phyloP scores from a whole-genome alignment of 2,113 vertebrate species.

The Jacana jacana region DNA sequence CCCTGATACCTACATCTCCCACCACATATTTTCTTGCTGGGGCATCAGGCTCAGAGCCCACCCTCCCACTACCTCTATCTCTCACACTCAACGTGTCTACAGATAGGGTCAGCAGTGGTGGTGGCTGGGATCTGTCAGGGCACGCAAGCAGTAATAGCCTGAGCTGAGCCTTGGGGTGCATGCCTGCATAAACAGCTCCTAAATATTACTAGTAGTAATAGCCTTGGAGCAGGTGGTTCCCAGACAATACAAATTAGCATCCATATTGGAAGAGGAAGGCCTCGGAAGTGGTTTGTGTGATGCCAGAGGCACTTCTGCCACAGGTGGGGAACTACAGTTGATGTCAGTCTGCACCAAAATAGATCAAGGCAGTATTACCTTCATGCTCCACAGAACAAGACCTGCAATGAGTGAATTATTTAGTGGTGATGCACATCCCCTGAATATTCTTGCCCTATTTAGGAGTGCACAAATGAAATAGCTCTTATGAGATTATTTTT shows the following conservation, averaged over 20 bases:
- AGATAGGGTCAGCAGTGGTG: neutral
- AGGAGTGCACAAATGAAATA: neutral
- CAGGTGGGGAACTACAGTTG: neutral
- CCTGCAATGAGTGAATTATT: conserved; percentile 29
- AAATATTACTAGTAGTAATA: too few relatives aligned
- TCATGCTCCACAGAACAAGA: neutral
- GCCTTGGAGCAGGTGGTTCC: neutral
- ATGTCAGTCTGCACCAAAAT: neutral
- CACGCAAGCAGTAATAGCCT: neutral
- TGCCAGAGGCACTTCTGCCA: neutral
- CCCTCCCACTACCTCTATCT: neutral
- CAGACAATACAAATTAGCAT: neutral
- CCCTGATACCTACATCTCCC: neutral
- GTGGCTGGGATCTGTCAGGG: neutral
- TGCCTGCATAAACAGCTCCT: neutral
- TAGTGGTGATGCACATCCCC: conserved; percentile 10
- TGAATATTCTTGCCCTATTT: conserved; percentile 42
- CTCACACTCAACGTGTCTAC: neutral
- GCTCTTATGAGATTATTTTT: neutral
- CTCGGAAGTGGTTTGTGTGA: conserved; percentile 22
- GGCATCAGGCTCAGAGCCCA: neutral
- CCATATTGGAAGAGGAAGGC: neutral
- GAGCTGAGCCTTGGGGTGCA: neutral
- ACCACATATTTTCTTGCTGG: neutral
- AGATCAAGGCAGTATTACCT: conserved; percentile 10